These are phyloP conservation scores for Harpalus rubripes DNA, from an alignment of 2,888 invertebrate species.

Conservation along the genomic window DNA sequence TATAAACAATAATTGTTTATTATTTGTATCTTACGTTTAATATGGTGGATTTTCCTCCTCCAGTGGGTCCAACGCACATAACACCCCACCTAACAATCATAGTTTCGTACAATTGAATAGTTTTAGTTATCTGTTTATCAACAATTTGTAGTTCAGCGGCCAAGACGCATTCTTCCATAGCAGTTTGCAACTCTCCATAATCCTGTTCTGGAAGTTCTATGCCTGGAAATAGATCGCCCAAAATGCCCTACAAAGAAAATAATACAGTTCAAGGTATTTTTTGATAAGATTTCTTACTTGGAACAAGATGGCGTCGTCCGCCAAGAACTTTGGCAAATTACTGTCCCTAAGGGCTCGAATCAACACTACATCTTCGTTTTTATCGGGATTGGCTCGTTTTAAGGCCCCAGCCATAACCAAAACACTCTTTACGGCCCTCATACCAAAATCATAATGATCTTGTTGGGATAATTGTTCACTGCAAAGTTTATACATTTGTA, in stretches of 20 bases:
- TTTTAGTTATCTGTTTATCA: constrained; percentile 84
- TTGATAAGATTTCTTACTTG: constrained; percentile 77
- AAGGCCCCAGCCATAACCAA: constrained; percentile 95
- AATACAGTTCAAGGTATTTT: background rate
- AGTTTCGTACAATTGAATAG: constrained; percentile 93
- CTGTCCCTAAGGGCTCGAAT: constrained; percentile 93
- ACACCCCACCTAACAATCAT: constrained; percentile 95
- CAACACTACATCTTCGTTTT: constrained; percentile 90
- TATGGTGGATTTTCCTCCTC: constrained; percentile 90
- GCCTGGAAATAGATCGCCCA: constrained; percentile 94
- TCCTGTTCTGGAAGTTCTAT: constrained; percentile 88
- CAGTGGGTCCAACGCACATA: constrained; percentile 94
- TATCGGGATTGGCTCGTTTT: constrained; percentile 91
- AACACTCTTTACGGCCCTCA: constrained; percentile 96
- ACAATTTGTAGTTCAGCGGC: constrained; percentile 85
- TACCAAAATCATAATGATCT: constrained; percentile 95
- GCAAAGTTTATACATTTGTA: constrained; percentile 94
- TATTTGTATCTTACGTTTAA: constrained; percentile 79
- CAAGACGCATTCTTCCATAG: constrained; percentile 80
- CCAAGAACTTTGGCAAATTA: constrained; percentile 93
- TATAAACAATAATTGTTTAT: too few species aligned
- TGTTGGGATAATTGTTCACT: constrained; percentile 95
- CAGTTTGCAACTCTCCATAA: constrained; percentile 87
- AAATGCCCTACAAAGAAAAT: constrained; percentile 82
- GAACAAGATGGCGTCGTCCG: constrained; percentile 91